Conservation (phyloP, 2,797 vertebrate species). For the Anguilla anguilla region DNA sequence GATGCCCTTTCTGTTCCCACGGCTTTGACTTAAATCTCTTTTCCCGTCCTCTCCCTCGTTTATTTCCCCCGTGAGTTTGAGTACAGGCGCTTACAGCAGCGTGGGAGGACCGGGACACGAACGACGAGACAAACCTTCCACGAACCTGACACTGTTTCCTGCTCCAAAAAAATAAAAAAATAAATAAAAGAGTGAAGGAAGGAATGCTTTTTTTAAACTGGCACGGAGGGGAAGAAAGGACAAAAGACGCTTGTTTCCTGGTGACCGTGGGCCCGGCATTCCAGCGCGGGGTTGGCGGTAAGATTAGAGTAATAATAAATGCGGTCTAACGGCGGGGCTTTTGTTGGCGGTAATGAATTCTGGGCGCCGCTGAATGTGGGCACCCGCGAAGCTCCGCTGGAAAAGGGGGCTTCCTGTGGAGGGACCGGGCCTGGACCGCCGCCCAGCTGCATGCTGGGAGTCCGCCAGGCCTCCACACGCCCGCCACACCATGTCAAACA, state of each 20-base stretch:
- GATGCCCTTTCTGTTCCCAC: not conserved
- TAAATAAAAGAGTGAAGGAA: too few species aligned
- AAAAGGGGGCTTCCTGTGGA: not conserved
- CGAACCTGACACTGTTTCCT: not conserved
- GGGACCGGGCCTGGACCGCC: not conserved
- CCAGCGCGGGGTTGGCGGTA: not conserved
- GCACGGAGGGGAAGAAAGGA: not conserved
- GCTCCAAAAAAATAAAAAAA: not conserved
- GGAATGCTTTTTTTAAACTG: not conserved
- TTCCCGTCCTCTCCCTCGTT: not conserved
- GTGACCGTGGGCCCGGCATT: not conserved
- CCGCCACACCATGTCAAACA: not conserved
- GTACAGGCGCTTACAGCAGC: not conserved
- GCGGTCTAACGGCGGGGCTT: not conserved
- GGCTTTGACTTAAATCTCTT: not conserved
- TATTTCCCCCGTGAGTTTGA: not conserved
- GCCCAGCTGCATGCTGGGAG: not conserved
- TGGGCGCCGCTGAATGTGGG: not conserved
- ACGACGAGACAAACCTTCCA: not conserved
- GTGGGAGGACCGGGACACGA: not conserved
- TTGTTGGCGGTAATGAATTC: not conserved
- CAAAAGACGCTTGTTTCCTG: not conserved
- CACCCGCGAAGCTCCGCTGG: not conserved
- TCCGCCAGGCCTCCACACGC: not conserved
- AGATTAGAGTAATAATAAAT: not conserved